A percentile compares a stretch with the other conserved stretches of the same genome.
phyloP scores from a whole-genome alignment of 2,888 invertebrate genomes.

The Volucella inanis region DNA sequence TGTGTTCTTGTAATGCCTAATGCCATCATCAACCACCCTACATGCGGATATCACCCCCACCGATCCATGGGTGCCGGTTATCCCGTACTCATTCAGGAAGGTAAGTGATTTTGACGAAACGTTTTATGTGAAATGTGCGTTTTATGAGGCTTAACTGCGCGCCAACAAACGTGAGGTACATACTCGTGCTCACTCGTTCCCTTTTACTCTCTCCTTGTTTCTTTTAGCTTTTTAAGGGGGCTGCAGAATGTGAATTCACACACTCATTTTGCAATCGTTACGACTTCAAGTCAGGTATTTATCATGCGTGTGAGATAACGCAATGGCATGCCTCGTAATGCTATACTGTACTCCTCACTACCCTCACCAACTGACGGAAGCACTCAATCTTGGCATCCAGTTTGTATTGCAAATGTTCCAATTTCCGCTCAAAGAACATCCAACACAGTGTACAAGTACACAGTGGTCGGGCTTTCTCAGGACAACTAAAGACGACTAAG shows the following conservation, averaged over 20 bases:
- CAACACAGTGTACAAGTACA: background rate
- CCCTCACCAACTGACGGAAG: background rate
- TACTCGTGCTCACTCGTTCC: background rate
- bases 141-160: conserved; percentile 73
- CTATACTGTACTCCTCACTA: no score
- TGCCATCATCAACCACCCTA: conserved; percentile 35
- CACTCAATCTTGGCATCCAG: conserved; percentile 43
- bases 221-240: background rate
- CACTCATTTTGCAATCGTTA: conserved; percentile 73
- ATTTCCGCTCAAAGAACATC: conserved; percentile 52
- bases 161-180: conserved; percentile 40
- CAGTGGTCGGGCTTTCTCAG: background rate
- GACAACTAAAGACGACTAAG: conserved; percentile 27
- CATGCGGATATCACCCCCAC: background rate
- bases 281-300: conserved; percentile 72
- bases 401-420: conserved; percentile 71
- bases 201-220: background rate
- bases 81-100: conserved; percentile 23
- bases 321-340: conserved; percentile 55
- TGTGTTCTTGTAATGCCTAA: no score
- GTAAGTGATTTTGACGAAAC: conserved; percentile 74
- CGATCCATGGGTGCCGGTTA: background rate
- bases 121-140: conserved; percentile 75
- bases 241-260: conserved; percentile 64
- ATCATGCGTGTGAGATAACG: conserved; percentile 73